Evolutionary conservation across 1,140 invertebrate genomes (phyloP), one percentile per base, ranked within the genome.

Genomic region (Atta cephalotes): DNA sequence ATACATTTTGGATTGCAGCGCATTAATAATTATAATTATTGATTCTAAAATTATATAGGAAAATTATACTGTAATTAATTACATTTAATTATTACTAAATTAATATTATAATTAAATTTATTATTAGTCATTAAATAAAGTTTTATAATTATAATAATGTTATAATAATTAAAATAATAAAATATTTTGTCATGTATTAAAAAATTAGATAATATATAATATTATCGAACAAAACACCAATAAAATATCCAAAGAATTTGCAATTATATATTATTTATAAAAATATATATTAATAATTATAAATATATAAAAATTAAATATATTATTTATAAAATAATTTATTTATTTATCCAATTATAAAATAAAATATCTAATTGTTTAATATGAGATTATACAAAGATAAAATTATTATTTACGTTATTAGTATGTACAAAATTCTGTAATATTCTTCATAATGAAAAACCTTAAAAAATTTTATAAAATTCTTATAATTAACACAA

Each of bases 21-120:
- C 18, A 25, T 49, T 49, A 49, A 49, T 51, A 53, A 28, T 56
- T 3, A 18, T 28, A 72, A 53, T 51, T 51, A 39, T 3, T 18
- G 0, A 72, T 72, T 72, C 16, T 56, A 9, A 25, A 51, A 21
- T 70, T 7, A 25, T 39, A 35, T 45, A 2, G 18, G 9, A 39
- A 66, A 35, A 21, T 35, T 66, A 66, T n/a, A n/a, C 0, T 39
- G 3, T 66, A 12, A 68, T 70, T 25, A 70, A 51, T 9, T 70
- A 51, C 39, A 70, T 68, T 45, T 45, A 28, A 70, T 70, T 49
- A 25, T 68, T 68, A 68, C 12, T 45, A 39, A 45, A 68, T n/a
- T 68, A 68, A 35, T 68, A 39, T 39, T n/a, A 21, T 21, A 7
- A 68, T n/a, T n/a, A 45, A 68, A 45, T 35, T 35, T 12, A 66